phyloP scores from a whole-genome alignment of 2,797 vertebrate species.

The Cossypha polioptera region DNA sequence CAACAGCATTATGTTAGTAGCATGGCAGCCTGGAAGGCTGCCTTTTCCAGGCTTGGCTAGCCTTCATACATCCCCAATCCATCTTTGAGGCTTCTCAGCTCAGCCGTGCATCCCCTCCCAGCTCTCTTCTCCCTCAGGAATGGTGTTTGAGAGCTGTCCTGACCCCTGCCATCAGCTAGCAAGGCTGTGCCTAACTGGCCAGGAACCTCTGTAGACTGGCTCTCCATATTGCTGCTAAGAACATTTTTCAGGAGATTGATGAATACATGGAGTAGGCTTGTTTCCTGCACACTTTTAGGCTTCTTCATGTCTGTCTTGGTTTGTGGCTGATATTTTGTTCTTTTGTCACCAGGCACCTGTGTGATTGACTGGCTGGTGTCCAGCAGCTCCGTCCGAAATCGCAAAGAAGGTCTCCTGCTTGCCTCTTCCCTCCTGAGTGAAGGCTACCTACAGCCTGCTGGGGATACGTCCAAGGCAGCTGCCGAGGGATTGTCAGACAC shows the following conservation, averaged over 20 bases:
- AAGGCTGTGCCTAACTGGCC: background rate
- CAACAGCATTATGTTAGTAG: background rate
- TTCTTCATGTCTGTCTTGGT: background rate
- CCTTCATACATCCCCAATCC: background rate
- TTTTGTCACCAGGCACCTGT: conserved; percentile 77
- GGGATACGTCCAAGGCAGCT: conserved; percentile 84
- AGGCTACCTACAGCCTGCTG: conserved; percentile 91
- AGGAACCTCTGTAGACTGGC: background rate
- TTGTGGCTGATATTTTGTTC: background rate
- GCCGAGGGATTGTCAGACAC: conserved; percentile 78
- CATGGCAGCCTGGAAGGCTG: background rate
- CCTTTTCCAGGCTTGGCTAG: background rate
- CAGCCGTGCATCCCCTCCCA: background rate
- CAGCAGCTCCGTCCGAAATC: conserved; percentile 83
- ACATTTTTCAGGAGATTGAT: background rate
- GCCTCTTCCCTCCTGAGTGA: conserved; percentile 89
- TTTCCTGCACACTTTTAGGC: background rate
- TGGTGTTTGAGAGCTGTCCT: background rate
- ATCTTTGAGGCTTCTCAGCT: background rate
- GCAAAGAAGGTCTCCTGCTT: conserved; percentile 87
- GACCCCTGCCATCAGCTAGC: background rate
- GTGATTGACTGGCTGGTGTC: conserved; percentile 93
- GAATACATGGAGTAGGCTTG: background rate
- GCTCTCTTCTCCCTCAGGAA: background rate
- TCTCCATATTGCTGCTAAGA: background rate